Percentiles rank a stretch among this genome's conserved stretches.
phyloP scores from a whole-genome alignment of 2,797 vertebrate species.

The Lagodon rhomboides region DNA sequence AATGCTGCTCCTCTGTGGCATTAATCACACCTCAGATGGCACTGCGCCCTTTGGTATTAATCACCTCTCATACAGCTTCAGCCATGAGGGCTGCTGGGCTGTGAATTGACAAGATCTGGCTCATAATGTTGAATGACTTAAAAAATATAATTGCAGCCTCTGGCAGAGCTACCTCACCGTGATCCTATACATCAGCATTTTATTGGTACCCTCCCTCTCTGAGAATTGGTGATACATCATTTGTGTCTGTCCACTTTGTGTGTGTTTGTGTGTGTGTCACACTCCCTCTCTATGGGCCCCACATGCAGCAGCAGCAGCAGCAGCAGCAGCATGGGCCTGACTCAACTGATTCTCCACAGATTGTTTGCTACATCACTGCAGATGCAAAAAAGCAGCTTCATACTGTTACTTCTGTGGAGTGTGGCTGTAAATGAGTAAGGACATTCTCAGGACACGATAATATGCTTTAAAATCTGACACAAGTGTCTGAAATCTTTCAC shows the following conservation, averaged over 20 bases:
- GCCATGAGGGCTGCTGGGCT: constrained; percentile 16
- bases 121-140: constrained; percentile 39
- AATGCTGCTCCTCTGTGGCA: background rate
- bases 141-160: background rate
- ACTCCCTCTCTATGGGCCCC: constrained; percentile 34
- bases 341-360: constrained; percentile 11
- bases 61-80: constrained; percentile 9
- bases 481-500: background rate
- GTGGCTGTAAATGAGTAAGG: background rate
- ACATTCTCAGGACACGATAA: background rate
- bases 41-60: background rate
- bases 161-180: constrained; percentile 6
- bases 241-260: background rate
- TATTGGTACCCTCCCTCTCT: constrained; percentile 13
- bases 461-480: background rate
- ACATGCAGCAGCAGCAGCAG: constrained; percentile 32
- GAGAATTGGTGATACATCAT: constrained; percentile 2
- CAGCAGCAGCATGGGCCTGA: constrained; percentile 15
- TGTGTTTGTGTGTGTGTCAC: background rate
- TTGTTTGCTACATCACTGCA: constrained; percentile 17
- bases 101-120: constrained; percentile 38
- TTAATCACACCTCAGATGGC: constrained; percentile 7
- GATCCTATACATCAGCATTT: background rate
- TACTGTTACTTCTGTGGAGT: background rate
- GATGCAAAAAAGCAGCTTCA: constrained; percentile 35